A percentile compares a stretch with the other conserved stretches of the same genome.
These are phyloP conservation scores for Thaumetopoea pityocampa DNA, from an alignment of 1,140 invertebrate species.

Conservation along the genomic window DNA sequence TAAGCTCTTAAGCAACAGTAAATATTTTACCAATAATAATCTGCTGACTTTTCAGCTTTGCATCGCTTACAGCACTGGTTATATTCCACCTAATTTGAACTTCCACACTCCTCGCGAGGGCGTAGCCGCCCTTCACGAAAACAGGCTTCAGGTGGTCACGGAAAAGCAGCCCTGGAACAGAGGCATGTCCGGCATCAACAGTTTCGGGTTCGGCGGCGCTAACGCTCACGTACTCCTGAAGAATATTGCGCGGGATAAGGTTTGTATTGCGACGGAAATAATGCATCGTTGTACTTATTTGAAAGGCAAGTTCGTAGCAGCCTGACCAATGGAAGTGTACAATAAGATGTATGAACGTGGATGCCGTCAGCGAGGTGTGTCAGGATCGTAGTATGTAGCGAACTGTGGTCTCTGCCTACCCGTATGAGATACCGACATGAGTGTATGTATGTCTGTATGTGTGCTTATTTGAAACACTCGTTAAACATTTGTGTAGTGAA, in stretches of 20 bases:
- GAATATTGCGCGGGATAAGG: constrained; percentile 75
- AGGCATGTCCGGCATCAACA: constrained; percentile 84
- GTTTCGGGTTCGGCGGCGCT: constrained; percentile 90
- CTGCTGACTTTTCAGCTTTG: constrained; percentile 51
- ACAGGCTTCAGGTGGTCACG: constrained; percentile 82
- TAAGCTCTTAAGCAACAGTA: background rate
- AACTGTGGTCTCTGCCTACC: no score
- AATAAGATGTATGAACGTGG: no score
- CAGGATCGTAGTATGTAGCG: no score
- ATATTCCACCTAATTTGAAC: constrained; percentile 89
- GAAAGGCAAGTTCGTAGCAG: background rate
- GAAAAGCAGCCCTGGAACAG: constrained; percentile 80
- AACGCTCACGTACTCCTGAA: constrained; percentile 87
- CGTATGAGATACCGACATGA: no score
- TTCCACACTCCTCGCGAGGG: constrained; percentile 83
- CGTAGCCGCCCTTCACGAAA: constrained; percentile 83
- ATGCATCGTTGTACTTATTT: background rate
- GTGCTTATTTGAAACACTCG: no score
- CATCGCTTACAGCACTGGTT: constrained; percentile 84
- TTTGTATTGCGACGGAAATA: constrained; percentile 25
- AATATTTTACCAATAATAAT: background rate
- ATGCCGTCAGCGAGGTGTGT: no score
- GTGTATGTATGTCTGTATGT: no score
- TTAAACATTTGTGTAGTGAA: no score
- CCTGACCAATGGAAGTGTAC: no score